phyloP scores from a whole-genome alignment of 2,888 invertebrate genomes.

The Boloria euphrosyne region DNA sequence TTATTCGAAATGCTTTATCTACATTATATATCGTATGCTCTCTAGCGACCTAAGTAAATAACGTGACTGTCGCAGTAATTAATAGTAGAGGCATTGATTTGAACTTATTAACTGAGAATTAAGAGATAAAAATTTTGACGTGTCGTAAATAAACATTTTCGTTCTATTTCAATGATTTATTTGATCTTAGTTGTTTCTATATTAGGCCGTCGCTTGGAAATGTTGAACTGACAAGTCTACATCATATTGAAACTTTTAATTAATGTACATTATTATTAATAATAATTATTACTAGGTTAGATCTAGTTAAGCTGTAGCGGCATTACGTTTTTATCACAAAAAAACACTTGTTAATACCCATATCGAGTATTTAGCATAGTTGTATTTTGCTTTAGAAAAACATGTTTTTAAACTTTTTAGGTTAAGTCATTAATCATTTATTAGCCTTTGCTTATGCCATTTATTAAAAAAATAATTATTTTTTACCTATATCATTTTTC shows the following conservation, averaged over 20 bases:
- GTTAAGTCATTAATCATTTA: too few species aligned
- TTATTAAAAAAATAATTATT: too few species aligned
- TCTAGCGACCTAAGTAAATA: conserved; percentile 10
- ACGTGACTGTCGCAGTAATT: conserved; percentile 3
- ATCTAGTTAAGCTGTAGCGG: background rate
- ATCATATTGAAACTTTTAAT: conserved; percentile 10
- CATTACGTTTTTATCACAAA: too few species aligned
- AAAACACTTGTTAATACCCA: too few species aligned
- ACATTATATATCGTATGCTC: conserved; percentile 6
- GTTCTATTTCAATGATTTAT: conserved; percentile 22
- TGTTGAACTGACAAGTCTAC: background rate
- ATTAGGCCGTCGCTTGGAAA: background rate
- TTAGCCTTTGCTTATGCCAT: too few species aligned
- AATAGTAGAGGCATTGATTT: background rate
- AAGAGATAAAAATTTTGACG: conserved; percentile 18
- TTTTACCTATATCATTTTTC: background rate
- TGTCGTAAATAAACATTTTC: conserved; percentile 15
- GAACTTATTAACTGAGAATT: conserved; percentile 18
- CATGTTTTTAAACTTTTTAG: too few species aligned
- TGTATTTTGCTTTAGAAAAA: too few species aligned
- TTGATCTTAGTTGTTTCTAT: conserved; percentile 4
- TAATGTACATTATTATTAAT: conserved; percentile 9
- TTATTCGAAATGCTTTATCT: background rate
- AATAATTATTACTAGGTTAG: background rate
- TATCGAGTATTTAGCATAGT: too few species aligned